Base-by-base conservation (phyloP, 2,113 vertebrate genomes). In the Aspidoscelis tigris region DNA sequence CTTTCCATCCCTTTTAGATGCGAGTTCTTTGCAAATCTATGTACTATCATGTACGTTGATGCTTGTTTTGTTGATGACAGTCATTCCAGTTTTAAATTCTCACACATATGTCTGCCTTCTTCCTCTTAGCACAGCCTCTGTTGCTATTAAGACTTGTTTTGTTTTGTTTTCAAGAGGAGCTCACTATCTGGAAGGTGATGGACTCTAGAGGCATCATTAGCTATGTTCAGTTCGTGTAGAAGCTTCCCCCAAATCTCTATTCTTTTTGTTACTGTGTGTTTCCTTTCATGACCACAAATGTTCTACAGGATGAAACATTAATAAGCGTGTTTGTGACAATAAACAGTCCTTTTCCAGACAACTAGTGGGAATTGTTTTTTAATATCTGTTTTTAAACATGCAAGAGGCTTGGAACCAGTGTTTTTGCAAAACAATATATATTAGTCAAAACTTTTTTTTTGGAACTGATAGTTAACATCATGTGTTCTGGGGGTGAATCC, bases 131-230 rank as follows among this genome's bases (percentile, higher is more conserved):
- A 64, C 86, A 20, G 64, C 8, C 5, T 21, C 82, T 71, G 64
- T 41, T 53, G 84, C 21, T 0, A 83, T 47, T 85, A 84, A 87
- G 84, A 88, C 91, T 87, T 92, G 90, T 61, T 87, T 78, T 3
- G 0, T 87, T 89, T 4, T 0, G 79, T 26, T 74, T 0, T 26
- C 83, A 0, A 0, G 24, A 16, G 0, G 64, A 22, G 0, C 24
- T 84, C 0, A 0, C 47, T 76, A 24, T 50, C 80, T 85, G 76
- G 66, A 77, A 83, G 68, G 58, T 43, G 55, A 18, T 86, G 0
- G 72, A 81, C 90, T 86, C 89, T 7, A 79, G 78, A 85, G 89
- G 80, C 87, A 47, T 91, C 7, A 0, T 91, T 91, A 90, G 55
- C 86, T 0, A 0, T 74, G 80, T 14, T 14, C 1, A 70, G 58